phyloP scores from a whole-genome alignment of 2,797 vertebrate genomes.

The Emydoidea blandingii region DNA sequence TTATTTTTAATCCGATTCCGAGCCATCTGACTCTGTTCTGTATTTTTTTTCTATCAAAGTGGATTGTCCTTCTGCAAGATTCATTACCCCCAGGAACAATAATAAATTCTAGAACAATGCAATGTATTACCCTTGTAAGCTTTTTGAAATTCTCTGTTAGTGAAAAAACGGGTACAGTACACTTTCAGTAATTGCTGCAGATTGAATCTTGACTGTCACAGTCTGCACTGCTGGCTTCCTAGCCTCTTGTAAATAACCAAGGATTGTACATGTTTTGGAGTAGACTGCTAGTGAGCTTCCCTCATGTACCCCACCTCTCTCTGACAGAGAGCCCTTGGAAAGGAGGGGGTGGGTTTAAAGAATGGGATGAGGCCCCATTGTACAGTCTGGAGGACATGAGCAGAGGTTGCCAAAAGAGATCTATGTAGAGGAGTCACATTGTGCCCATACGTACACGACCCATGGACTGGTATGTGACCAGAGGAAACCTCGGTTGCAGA shows the following conservation, averaged over 20 bases:
- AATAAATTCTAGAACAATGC: conserved; percentile 56
- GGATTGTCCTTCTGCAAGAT: conserved; percentile 71
- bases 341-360: background rate
- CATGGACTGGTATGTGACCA: background rate
- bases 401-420: background rate
- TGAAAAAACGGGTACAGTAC: conserved; percentile 39
- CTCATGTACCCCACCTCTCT: background rate
- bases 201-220: conserved; percentile 44
- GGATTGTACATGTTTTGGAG: background rate
- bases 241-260: background rate
- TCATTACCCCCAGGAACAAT: conserved; percentile 61
- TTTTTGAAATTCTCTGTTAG: conserved; percentile 74
- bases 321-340: background rate
- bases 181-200: conserved; percentile 52
- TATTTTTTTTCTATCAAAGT: conserved; percentile 24
- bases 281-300: background rate
- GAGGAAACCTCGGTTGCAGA: background rate
- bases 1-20: conserved; percentile 67
- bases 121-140: conserved; percentile 71
- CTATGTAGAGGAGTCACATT: background rate
- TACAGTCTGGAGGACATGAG: background rate
- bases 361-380: no score
- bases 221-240: background rate
- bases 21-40: conserved; percentile 21
- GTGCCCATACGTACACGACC: background rate